Evolutionary conservation across 2,888 invertebrate genomes (phyloP), one percentile per base, ranked within the genome.

Genomic region (Chesias legatella): DNA sequence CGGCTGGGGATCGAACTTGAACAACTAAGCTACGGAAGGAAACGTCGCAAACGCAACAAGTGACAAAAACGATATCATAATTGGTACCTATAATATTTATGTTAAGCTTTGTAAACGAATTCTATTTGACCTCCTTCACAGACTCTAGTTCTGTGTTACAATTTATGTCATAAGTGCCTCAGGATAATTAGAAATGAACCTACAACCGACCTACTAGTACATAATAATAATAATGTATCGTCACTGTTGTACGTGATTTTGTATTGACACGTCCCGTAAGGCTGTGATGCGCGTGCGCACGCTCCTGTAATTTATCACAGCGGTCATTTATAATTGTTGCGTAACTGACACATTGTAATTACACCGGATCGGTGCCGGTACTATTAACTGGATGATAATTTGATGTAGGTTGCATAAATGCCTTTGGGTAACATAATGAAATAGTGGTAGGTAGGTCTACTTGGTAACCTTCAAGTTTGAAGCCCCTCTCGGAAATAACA

Each of bases 301-400:
- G 39, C 42, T 47, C 45, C 44, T 37, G 43, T 49, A 46, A 60
- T 60, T 53, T 33, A 38, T 53, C 38, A 33, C 32, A 33, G 43
- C 33, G 43, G 53, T 55, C 63, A 66, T 63, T 63, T 57, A 44
- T 58, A 46, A 60, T 40, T 28, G 39, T 63, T 60, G 51, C 47
- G 46, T 52, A 51, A 59, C 42, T 53, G 61, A 58, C 66, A 60
- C 53, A 47, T 52, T 5, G 30, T 58, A 43, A 47, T 52, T 29
- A 25, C 25, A 43, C 36, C 33, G 39, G 38, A 34, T 34, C 10
- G 22, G 31, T 43, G 30, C 30, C 8, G 8, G 7, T 9, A 9
- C n/a, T 26, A 10, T 26, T 26, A 26, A 10, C 7, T 26, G 27
- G 17, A 33, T 26, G 26, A 27, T 41, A 25, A 41, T 41, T 34